Conservation (phyloP, 2,797 vertebrate genomes). For the Anguilla pacifica region DNA sequence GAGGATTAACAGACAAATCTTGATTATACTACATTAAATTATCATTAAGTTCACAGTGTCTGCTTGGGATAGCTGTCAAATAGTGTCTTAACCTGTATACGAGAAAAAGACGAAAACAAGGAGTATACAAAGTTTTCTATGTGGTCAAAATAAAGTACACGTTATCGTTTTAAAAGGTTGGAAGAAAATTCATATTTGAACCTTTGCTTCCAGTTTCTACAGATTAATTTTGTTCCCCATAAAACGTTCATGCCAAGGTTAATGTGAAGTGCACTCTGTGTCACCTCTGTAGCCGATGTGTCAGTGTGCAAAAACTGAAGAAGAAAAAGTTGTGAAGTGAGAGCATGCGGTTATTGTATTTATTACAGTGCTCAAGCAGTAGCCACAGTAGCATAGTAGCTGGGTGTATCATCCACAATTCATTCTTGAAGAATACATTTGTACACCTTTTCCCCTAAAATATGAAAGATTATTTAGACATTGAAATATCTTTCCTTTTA, state of each 20-base stretch:
- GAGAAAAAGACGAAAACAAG: not conserved
- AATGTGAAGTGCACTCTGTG: not conserved
- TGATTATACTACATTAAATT: not conserved
- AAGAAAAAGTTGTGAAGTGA: not conserved
- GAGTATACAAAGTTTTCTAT: not conserved
- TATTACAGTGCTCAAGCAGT: not conserved
- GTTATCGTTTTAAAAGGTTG: not conserved
- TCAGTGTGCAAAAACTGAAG: not conserved
- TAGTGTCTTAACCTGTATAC: not conserved
- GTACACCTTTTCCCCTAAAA: not conserved
- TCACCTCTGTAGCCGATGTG: not conserved
- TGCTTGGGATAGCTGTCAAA: not conserved
- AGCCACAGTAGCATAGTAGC: not conserved
- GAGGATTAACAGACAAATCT: not conserved
- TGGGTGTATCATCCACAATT: not conserved
- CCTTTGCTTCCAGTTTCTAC: not conserved
- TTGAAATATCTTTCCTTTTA: not conserved
- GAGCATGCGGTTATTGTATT: not conserved
- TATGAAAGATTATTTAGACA: not conserved
- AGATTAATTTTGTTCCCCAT: not conserved
- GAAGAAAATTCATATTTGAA: not conserved
- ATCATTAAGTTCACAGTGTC: not conserved
- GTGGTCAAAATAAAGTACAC: not conserved
- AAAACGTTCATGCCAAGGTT: not conserved
- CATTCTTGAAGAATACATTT: not conserved